These are phyloP conservation scores for Drosophila pseudotakahashii DNA, from an alignment of 2,888 invertebrate genomes.

Conservation along the genomic window DNA sequence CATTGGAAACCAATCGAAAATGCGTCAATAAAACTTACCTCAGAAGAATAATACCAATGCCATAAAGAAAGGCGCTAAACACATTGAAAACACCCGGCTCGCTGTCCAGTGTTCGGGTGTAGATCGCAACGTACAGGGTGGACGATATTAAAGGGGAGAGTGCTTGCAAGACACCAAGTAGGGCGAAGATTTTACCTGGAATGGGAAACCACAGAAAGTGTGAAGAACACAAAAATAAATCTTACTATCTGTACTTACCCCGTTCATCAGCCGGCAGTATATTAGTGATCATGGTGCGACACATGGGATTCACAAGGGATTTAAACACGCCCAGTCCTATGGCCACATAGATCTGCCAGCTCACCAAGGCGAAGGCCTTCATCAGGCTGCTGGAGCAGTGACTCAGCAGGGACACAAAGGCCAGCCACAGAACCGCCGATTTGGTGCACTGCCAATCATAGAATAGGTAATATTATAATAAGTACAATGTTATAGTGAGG, in stretches of 20 bases:
- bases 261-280: slow-evolving; percentile 78
- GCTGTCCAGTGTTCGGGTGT: slow-evolving; percentile 86
- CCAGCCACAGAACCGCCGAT: slow-evolving; percentile 62
- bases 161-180: slow-evolving; percentile 88
- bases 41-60: slow-evolving; percentile 63
- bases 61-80: slow-evolving; percentile 84
- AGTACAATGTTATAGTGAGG: no score
- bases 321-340: slow-evolving; percentile 73
- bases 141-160: slow-evolving; percentile 86
- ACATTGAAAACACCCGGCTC: slow-evolving; percentile 87
- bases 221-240: background rate
- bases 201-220: slow-evolving; percentile 1
- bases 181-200: slow-evolving; percentile 88
- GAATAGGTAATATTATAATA: background rate
- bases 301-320: slow-evolving; percentile 80
- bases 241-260: slow-evolving; percentile 73
- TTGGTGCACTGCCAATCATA: slow-evolving; percentile 51
- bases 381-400: slow-evolving; percentile 67
- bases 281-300: slow-evolving; percentile 78
- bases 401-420: slow-evolving; percentile 72
- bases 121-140: slow-evolving; percentile 87
- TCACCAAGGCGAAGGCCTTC: slow-evolving; percentile 73
- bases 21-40: slow-evolving; percentile 58
- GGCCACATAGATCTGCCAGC: slow-evolving; percentile 81
- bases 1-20: background rate